Conservation (phyloP, 2,113 vertebrate species). For the Petaurus breviceps region DNA sequence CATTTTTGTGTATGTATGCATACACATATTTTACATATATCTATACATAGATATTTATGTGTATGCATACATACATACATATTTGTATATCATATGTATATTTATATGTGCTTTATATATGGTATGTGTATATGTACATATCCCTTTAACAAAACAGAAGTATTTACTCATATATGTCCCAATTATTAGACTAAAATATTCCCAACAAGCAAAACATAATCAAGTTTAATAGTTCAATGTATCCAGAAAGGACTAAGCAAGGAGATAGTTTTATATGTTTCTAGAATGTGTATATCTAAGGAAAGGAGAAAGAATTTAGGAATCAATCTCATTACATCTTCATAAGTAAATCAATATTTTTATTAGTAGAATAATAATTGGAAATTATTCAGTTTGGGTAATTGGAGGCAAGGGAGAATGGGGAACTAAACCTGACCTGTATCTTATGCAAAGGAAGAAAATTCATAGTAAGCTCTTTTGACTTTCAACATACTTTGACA, state of each 20-base stretch:
- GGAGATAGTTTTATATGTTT: not conserved
- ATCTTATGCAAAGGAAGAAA: not conserved
- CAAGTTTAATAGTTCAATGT: not conserved
- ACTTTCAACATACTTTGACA: too few species aligned
- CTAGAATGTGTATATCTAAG: not conserved
- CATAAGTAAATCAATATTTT: not conserved
- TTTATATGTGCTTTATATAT: not conserved
- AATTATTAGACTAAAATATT: not conserved
- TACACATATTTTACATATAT: too few species aligned
- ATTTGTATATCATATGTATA: too few species aligned
- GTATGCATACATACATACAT: too few species aligned
- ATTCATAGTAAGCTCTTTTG: not conserved
- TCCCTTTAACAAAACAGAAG: not conserved
- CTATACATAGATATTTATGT: too few species aligned
- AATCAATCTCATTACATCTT: not conserved
- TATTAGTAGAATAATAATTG: too few species aligned
- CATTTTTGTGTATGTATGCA: too few species aligned
- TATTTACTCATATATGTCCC: not conserved
- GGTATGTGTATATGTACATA: not conserved
- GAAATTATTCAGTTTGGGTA: not conserved
- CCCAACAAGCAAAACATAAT: not conserved
- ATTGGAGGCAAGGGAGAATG: not conserved
- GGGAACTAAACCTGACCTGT: not conserved
- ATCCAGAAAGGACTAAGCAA: not conserved
- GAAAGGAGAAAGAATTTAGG: not conserved